These are phyloP conservation scores for Zoroaster sp. DNA, from an alignment of 53 echinoderm and acorn worm genomes.

Conservation along the genomic window DNA sequence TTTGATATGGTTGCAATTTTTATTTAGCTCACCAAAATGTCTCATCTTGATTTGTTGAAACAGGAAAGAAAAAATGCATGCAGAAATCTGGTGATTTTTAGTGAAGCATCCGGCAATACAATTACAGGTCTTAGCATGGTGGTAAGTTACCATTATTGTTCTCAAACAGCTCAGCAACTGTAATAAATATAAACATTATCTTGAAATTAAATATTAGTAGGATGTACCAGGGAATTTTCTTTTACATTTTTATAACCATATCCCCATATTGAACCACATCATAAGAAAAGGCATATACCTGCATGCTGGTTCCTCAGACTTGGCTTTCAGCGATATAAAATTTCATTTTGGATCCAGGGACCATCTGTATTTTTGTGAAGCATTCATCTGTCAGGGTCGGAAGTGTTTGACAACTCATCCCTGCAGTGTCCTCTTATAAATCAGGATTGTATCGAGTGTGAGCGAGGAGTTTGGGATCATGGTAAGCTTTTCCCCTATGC, in stretches of 20 bases:
- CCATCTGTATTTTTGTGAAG: conserved; percentile 94
- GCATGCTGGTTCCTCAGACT: not conserved
- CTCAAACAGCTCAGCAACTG: too few species aligned
- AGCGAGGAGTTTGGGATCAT: conserved; percentile 89
- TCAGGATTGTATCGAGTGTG: conserved; percentile 84
- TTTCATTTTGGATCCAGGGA: too few species aligned
- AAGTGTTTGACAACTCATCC: conserved; percentile 91
- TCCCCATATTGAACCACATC: too few species aligned
- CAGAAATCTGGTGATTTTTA: conserved; percentile 90
- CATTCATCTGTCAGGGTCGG: conserved; percentile 91
- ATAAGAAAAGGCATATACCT: not conserved
- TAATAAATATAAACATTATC: not conserved
- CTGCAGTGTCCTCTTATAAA: conserved; percentile 85
- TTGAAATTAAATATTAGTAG: not conserved
- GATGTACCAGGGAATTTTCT: not conserved
- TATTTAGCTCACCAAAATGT: too few species aligned
- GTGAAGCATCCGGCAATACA: conserved; percentile 81
- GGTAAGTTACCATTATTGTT: conserved; percentile 83
- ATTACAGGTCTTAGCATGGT: conserved; percentile 90
- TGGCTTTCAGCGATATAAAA: too few species aligned
- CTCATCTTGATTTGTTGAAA: conserved; percentile 3
- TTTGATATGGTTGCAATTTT: not conserved
- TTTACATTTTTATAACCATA: too few species aligned
- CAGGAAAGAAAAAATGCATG: conserved; percentile 96
- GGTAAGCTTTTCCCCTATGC: conserved; percentile 51